A percentile compares a stretch with the other conserved stretches of the same genome.
phyloP scores from a whole-genome alignment of 2,113 vertebrate genomes.

The Conger conger region DNA sequence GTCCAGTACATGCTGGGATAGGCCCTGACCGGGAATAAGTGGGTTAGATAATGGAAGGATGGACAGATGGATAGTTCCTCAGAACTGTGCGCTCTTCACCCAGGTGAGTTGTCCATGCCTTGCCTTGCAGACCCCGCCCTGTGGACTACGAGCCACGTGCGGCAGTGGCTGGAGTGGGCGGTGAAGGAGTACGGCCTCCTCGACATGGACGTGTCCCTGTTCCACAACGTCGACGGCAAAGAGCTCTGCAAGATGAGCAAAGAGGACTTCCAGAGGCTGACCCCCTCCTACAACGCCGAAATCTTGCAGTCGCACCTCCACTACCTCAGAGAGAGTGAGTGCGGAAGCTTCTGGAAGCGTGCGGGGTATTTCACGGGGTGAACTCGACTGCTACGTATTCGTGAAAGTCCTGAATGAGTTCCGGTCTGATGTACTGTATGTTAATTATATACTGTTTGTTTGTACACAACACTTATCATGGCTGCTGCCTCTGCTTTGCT shows the following conservation, averaged over 20 bases:
- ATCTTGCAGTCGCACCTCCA: constrained; percentile 87
- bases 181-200: constrained; percentile 82
- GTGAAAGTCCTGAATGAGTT: not conserved
- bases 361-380: not conserved
- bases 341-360: not conserved
- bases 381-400: too few species aligned
- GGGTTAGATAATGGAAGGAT: too few species aligned
- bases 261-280: constrained; percentile 85
- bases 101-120: not conserved
- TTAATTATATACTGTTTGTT: not conserved
- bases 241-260: constrained; percentile 88
- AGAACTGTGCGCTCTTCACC: too few species aligned
- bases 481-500: not conserved
- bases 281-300: constrained; percentile 82
- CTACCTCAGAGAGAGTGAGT: constrained; percentile 94
- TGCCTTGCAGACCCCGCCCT: constrained; percentile 73
- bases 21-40: too few species aligned
- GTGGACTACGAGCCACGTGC: constrained; percentile 84
- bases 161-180: constrained; percentile 89
- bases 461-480: not conserved
- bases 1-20: too few species aligned
- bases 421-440: not conserved
- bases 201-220: constrained; percentile 78
- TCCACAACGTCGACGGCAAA: constrained; percentile 84
- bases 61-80: too few species aligned